Evolutionary conservation across 2,113 vertebrate species (phyloP).

Genomic region (Ptychochromis oligacanthus): DNA sequence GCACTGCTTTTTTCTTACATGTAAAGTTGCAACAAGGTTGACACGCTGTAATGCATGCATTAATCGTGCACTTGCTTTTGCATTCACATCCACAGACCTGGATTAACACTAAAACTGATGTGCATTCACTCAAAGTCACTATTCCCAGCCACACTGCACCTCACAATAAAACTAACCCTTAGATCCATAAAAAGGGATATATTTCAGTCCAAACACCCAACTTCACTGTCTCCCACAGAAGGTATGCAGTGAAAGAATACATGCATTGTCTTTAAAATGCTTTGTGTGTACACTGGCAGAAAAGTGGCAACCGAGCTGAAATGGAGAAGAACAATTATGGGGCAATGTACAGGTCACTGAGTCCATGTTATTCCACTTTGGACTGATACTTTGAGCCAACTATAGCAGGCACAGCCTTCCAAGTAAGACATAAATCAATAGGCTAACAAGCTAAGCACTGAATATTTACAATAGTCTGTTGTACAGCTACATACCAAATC

Average conservation of each 20-base stretch:
- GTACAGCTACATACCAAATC: conserved; percentile 37
- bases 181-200: conserved; percentile 19
- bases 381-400: conserved; percentile 16
- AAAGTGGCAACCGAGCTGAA: conserved; percentile 35
- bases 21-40: conserved; percentile 1
- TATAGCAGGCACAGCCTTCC: conserved; percentile 33
- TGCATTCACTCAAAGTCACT: background rate
- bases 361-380: conserved; percentile 28
- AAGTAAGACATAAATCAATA: conserved; percentile 56
- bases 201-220: conserved; percentile 42
- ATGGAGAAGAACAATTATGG: conserved; percentile 11
- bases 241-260: conserved; percentile 47
- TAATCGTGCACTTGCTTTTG: background rate
- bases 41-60: background rate
- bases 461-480: conserved; percentile 56
- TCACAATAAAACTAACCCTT: conserved; percentile 46
- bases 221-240: conserved; percentile 40
- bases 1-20: background rate
- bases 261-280: conserved; percentile 47
- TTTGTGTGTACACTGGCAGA: conserved; percentile 40
- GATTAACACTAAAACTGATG: background rate
- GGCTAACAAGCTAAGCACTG: conserved; percentile 48
- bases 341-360: conserved; percentile 30
- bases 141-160: conserved; percentile 19
- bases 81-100: background rate